Conservation (phyloP, 2,888 invertebrate species). For the Microctonus brassicae region DNA sequence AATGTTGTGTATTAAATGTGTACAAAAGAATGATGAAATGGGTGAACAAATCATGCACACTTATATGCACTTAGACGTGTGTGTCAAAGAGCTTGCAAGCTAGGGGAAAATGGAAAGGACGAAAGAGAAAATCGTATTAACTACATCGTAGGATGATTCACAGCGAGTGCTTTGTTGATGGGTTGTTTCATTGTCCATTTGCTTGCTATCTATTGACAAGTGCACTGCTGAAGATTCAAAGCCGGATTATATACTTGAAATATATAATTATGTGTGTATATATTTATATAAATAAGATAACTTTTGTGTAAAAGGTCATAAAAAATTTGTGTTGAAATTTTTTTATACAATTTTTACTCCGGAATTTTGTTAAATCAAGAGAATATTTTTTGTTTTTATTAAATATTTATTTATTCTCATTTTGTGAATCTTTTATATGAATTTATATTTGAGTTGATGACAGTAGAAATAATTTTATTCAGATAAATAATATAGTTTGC, state of each 20-base stretch:
- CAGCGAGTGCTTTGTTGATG: conserved; percentile 42
- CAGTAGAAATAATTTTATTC: no score
- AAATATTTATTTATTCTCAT: no score
- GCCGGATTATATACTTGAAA: conserved; percentile 36
- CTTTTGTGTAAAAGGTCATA: no score
- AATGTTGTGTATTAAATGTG: conserved; percentile 16
- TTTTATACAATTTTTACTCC: no score
- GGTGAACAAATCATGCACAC: conserved; percentile 27
- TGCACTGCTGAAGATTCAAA: conserved; percentile 34
- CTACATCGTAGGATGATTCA: conserved; percentile 44
- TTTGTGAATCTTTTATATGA: no score
- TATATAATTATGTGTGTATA: background rate
- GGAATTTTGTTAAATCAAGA: no score
- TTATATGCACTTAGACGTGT: background rate
- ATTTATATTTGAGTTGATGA: no score
- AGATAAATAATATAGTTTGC: no score
- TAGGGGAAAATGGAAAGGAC: conserved; percentile 14
- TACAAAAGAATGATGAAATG: conserved; percentile 10
- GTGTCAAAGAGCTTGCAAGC: conserved; percentile 32
- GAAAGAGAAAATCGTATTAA: conserved; percentile 31
- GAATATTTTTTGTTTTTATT: no score
- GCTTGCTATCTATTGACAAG: conserved; percentile 41
- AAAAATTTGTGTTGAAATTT: no score
- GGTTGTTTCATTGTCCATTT: conserved; percentile 47
- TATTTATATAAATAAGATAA: background rate